Evolutionary conservation across 2,113 vertebrate genomes (phyloP), one percentile per base, ranked within the genome.

Genomic region (Dipodomys spectabilis): DNA sequence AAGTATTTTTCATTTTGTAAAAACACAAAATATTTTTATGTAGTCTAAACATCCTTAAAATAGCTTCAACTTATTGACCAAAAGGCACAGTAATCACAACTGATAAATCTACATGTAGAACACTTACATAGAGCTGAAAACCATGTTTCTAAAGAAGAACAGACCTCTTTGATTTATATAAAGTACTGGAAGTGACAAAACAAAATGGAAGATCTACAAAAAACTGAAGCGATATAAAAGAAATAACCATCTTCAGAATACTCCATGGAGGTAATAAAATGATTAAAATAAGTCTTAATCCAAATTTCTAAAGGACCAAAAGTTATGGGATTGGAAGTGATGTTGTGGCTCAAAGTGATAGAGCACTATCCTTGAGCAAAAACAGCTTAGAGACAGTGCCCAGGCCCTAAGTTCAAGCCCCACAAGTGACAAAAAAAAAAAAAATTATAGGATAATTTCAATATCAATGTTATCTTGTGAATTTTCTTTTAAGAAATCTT

Each of bases 181-280:
- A 81, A 73, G 80, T 57, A 82, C 5, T 22, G 1, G 94, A 94
- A 94, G 25, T 64, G 35, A 90, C n/a, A 86, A 79, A 74, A 28
- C 25, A 91, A 95, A 91, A 89, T 85, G 91, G 39, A 94, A 53
- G 53, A 75, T 35, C 74, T 74, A 72, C n/a, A 65, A 88, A 12
- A 91, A 88, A 89, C 86, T 68, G 32, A 92, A 53, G 44, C 74
- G 11, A 65, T 28, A 74, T 19, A 39, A 90, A 23, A 94, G 86
- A 90, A 15, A 39, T 22, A 83, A 44, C 10, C 57, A 84, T 79
- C 35, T 77, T 4, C 5, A 23, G 27, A 9, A 35, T 74, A 28
- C 32, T 27, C 45, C 79, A 78, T 68, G 86, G 84, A 69, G 64
- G 16, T 92, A 64, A 39, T 75, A 88, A 79, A 81, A 78, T 44